A percentile compares a stretch with the other conserved stretches of the same genome.
Conservation (phyloP, 2,113 vertebrate species). For the Spea bombifrons region DNA sequence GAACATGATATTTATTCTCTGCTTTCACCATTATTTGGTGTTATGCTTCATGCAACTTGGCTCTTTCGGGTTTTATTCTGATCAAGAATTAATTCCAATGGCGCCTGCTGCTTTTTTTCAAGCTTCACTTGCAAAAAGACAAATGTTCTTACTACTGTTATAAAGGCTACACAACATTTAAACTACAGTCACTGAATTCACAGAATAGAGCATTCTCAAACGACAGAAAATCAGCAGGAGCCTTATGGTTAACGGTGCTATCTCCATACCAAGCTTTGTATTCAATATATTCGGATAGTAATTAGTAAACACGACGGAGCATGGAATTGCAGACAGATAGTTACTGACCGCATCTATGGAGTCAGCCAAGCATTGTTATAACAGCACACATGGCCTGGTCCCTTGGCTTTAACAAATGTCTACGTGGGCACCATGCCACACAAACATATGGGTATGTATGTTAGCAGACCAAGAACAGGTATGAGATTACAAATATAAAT, state of each 20-base stretch:
- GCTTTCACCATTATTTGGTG: slow-evolving; percentile 47
- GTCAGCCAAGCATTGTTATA: slow-evolving; percentile 42
- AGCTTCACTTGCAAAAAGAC: slow-evolving; percentile 41
- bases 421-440: slow-evolving; percentile 47
- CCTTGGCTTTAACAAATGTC: slow-evolving; percentile 48
- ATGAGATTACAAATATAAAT: slow-evolving; percentile 40
- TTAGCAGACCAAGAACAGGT: slow-evolving; percentile 42
- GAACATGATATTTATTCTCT: slow-evolving; percentile 45
- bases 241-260: slow-evolving; percentile 31
- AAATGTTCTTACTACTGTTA: slow-evolving; percentile 39
- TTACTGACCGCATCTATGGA: slow-evolving; percentile 44
- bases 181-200: slow-evolving; percentile 28
- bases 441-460: slow-evolving; percentile 47
- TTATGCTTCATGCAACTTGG: slow-evolving; percentile 45
- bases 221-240: slow-evolving; percentile 40
- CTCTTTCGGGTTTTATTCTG: slow-evolving; percentile 35
- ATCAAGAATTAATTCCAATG: slow-evolving; percentile 48
- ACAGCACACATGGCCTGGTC: slow-evolving; percentile 41
- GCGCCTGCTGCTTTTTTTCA: slow-evolving; percentile 46
- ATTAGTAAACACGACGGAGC: slow-evolving; percentile 41
- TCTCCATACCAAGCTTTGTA: slow-evolving; percentile 19
- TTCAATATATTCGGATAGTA: slow-evolving; percentile 35
- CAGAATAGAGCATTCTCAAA: slow-evolving; percentile 21
- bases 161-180: slow-evolving; percentile 40
- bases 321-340: slow-evolving; percentile 43